Base-by-base conservation (phyloP, 2,888 invertebrate genomes). In the Ornithoptera alexandrae region DNA sequence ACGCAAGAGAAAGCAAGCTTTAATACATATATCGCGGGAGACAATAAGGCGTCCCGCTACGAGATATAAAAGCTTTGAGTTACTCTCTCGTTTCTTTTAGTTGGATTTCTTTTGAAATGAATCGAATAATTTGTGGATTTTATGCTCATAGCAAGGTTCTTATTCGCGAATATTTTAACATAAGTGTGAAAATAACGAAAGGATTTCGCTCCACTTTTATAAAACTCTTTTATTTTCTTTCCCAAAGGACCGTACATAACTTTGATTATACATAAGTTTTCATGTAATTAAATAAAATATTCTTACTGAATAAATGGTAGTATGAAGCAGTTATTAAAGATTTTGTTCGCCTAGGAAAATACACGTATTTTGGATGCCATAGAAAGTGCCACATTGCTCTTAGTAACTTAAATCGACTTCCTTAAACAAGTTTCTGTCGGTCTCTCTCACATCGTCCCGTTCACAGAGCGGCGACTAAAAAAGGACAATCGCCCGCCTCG, bases 1-100 rank as follows among this genome's bases (percentile, higher is more conserved):
- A 92, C 92, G 88, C 90, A 90, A 92, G 89, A 90, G 90, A 90
- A 89, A 90, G 90, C 90, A 90, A 89, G 88, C 89, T 85, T 86
- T 90, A 90, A 90, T 91, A 92, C 90, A 88, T 90, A 90, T 88
- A 90, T 90, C 87, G 81, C 85, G 78, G 87, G 87, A 92, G 90
- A 92, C 92, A 92, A 92, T 92, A 91, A 90, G 90, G 84, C 89
- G 89, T 88, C 81, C 87, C 86, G 83, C 85, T 85, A 86, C 88
- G 90, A 89, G 89, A 91, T 89, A 92, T 92, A 92, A 92, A 92
- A 91, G 92, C 92, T 92, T 92, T 92, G 92, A 92, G 90, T 90
- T 90, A 91, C 89, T 87, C 87, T 85, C 83, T 81, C 86, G 81
- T 85, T 90, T 88, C 90, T 88, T 92, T 92, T 89, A 88, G 89